Evolutionary conservation across 2,888 invertebrate species (phyloP).

Genomic region (Chloroclystis v-ata): DNA sequence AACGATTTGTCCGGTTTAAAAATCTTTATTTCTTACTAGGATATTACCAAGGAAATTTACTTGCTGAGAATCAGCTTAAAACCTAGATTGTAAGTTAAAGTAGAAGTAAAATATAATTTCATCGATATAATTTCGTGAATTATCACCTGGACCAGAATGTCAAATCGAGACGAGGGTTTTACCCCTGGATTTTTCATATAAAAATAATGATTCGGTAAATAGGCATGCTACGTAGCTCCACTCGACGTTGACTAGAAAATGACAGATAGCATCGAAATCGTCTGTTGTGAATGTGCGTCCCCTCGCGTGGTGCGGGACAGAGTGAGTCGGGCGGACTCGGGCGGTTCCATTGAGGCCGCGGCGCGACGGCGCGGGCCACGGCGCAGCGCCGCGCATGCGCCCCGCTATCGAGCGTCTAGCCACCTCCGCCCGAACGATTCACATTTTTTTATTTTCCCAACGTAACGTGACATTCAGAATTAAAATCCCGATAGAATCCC

Average conservation of each 20-base stretch:
- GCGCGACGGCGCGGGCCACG: constrained; percentile 56
- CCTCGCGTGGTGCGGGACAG: constrained; percentile 42
- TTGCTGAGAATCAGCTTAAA: too few relatives aligned
- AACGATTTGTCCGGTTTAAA: too few relatives aligned
- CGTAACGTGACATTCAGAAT: constrained; percentile 49
- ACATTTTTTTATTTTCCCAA: constrained; percentile 70
- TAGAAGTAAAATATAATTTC: too few relatives aligned
- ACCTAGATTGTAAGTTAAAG: too few relatives aligned
- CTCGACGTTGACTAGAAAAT: background rate
- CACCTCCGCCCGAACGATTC: constrained; percentile 63
- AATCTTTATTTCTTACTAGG: too few relatives aligned
- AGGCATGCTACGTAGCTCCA: too few relatives aligned
- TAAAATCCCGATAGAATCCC: constrained; percentile 33
- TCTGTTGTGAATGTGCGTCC: background rate
- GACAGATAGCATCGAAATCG: background rate
- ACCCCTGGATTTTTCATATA: too few relatives aligned
- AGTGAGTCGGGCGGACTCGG: constrained; percentile 32
- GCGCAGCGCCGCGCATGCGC: constrained; percentile 70
- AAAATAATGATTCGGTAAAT: too few relatives aligned
- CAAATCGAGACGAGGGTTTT: too few relatives aligned
- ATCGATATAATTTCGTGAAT: too few relatives aligned
- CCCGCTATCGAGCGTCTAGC: constrained; percentile 73
- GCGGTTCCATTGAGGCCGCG: constrained; percentile 41
- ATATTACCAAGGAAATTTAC: too few relatives aligned
- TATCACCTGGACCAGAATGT: too few relatives aligned